Base-by-base conservation (phyloP, 2,888 invertebrate genomes). In the Phengaris alcon region DNA sequence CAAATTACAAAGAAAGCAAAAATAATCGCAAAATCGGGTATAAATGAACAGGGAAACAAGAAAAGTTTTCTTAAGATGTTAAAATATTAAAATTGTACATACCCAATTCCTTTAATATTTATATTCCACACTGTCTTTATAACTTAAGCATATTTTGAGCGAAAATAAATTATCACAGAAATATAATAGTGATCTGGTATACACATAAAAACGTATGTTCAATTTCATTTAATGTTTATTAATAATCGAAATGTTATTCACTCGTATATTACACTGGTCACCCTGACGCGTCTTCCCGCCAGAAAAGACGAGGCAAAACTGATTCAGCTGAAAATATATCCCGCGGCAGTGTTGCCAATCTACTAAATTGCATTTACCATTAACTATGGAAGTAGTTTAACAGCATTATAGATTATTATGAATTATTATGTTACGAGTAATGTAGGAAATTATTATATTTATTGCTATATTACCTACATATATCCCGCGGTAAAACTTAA, bases 241-340 rank as follows among this genome's bases (percentile, higher is more conserved):
- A 6, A 0, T 35, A 64, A 64, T 35, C 68, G 48, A 48, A 69
- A 8, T 69, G n/a, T 44, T 6, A 69, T 48, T 44, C 69, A 48
- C 64, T 44, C 35, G 64, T 64, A 44, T 35, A n/a, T n/a, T 48
- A 9, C 69, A 46, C 48, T n/a, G 15, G 3, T 9, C 5, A n/a
- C 46, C n/a, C 46, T 9, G 15, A 69, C 69, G 9, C 69, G 69
- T n/a, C 69, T n/a, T 48, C 69, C 69, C 69, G 69, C 48, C 48
- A 35, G n/a, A 52, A 72, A 22, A 72, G 72, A 51, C 72, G 72
- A 15, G 72, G 52, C 72, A 22, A 35, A 22, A 72, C 72, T 54
- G 72, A 72, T 54, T 72, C 22, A 52, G 51, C 54, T 72, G 72
- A 54, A 72, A 70, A 51, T 48, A 72, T 54, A 48, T 69, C n/a